phyloP scores from a whole-genome alignment of 2,113 vertebrate species.

The Mionectes macconnelli region DNA sequence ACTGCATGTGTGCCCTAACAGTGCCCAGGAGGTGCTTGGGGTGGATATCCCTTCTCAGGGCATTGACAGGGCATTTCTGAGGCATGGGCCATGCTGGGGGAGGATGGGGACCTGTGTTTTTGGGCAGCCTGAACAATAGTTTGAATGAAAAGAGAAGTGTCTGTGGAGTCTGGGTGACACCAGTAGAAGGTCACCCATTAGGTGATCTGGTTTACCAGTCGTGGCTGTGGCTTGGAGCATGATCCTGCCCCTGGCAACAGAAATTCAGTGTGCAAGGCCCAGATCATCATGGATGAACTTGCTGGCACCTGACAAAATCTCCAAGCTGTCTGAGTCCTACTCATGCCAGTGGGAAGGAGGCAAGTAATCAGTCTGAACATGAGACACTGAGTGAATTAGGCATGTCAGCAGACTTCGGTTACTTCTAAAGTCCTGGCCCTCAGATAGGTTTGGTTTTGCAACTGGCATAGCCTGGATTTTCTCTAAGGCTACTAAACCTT shows the following conservation, averaged over 20 bases:
- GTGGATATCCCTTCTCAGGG: not conserved
- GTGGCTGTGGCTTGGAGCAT: not conserved
- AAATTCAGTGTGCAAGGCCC: not conserved
- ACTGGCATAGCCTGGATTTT: not conserved
- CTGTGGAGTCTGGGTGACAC: not conserved
- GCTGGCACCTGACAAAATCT: not conserved
- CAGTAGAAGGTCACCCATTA: not conserved
- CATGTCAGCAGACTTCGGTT: not conserved
- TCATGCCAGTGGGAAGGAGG: not conserved
- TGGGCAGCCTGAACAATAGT: not conserved
- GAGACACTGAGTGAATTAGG: not conserved
- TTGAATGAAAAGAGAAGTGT: not conserved
- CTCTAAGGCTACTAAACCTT: not conserved
- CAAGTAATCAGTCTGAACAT: not conserved
- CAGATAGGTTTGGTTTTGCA: not conserved
- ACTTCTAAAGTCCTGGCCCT: not conserved
- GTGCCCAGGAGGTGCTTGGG: not conserved
- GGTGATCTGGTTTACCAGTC: not conserved
- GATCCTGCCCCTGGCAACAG: not conserved
- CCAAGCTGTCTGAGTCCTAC: not conserved
- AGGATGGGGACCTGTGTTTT: not conserved
- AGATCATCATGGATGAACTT: not conserved
- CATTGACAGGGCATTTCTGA: not conserved
- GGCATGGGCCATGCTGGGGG: accelerated
- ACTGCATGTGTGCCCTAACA: accelerated